Evolutionary conservation across 2,113 vertebrate species (phyloP), one percentile per base, ranked within the genome.

Genomic region (Ammodytes marinus): DNA sequence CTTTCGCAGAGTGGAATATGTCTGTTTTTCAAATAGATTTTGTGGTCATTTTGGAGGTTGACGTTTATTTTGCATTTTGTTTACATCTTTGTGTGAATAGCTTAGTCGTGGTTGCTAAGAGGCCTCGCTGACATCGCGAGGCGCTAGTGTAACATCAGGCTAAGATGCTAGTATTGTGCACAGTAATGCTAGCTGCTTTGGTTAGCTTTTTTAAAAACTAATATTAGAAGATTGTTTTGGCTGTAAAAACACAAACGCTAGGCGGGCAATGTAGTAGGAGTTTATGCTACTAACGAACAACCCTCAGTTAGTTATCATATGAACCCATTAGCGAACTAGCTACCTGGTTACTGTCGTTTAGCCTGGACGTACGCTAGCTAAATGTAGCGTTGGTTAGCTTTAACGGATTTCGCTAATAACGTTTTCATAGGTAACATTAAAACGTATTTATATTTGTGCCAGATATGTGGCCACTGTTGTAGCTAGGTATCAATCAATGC

Each of bases 111-210:
- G 77, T 43, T 37, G 83, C 77, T 67, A 46, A 60, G 42, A 82
- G 89, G 90, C 90, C 90, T 89, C 58, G 9, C 19, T 58, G 64
- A 71, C 53, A 6, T 57, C 45, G 79, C 63, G 42, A 52, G 50
- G 74, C 61, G 87, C 74, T 77, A 77, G 39, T 14, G n/a, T 12
- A 69, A 39, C 39, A 60, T 39, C 7, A 50, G 69, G 83, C 83
- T 78, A 81, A 45, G 14, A 55, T 49, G 80, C 83, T 81, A 86
- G 70, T 74, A 54, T 82, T 77, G 86, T 83, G 86, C 78, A 66
- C 9, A 45, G 77, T 85, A 83, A 85, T 65, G 81, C 77, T 86
- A 90, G 69, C 84, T 45, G 12, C 14, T 40, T 27, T 6, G 27
- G 8, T 55, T 55, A 69, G 49, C 65, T 42, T 45, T 11, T 9